These are phyloP conservation scores for Volucella inflata DNA, from an alignment of 2,888 invertebrate genomes.

Conservation along the genomic window DNA sequence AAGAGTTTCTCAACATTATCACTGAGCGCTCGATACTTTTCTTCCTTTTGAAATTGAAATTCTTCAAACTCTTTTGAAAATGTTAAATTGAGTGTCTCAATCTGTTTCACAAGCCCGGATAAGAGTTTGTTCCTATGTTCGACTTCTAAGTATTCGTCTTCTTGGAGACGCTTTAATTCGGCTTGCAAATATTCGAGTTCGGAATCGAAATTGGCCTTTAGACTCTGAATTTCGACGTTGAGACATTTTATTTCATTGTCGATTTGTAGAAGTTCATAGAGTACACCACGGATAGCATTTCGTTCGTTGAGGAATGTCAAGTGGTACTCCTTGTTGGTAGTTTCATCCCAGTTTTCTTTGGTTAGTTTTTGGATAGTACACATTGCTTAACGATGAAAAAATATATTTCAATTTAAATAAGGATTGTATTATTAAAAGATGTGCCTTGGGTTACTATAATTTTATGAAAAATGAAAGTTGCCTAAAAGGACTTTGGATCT, in stretches of 20 bases:
- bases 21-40: conserved; percentile 17
- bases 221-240: conserved; percentile 49
- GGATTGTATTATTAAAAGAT: too few relatives aligned
- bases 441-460: too few relatives aligned
- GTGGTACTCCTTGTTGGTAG: conserved; percentile 27
- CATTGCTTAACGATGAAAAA: too few relatives aligned
- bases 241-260: conserved; percentile 67
- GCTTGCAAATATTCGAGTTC: conserved; percentile 28
- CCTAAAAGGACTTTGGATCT: too few relatives aligned
- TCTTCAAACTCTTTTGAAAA: conserved; percentile 45
- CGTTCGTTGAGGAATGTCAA: conserved; percentile 53
- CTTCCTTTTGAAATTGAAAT: conserved; percentile 30
- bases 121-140: conserved; percentile 22
- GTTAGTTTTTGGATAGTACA: conserved; percentile 20
- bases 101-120: conserved; percentile 7
- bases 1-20: conserved; percentile 57
- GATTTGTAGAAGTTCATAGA: conserved; percentile 53
- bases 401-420: too few relatives aligned
- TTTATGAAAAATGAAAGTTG: too few relatives aligned
- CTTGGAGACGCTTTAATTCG: conserved; percentile 25
- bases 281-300: conserved; percentile 50
- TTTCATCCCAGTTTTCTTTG: conserved; percentile 48
- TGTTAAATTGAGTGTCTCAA: conserved; percentile 27
- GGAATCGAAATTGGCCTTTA: conserved; percentile 33
- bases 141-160: conserved; percentile 26